Base-by-base conservation (phyloP, 2,888 invertebrate genomes). In the Drosophila falleni region DNA sequence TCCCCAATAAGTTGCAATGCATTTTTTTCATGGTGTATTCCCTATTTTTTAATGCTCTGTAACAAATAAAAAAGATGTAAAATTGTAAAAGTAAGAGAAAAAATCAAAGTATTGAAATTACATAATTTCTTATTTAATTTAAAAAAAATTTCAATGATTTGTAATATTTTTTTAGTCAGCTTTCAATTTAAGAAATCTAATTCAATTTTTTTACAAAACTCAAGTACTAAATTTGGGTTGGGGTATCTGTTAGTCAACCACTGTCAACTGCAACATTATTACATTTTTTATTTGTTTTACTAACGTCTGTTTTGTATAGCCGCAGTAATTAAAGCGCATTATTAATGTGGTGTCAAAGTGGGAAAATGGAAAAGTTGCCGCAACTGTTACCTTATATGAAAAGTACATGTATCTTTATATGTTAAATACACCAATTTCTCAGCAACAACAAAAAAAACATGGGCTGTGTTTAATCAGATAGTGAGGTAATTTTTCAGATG, bases 271-370 rank as follows among this genome's bases (percentile, higher is more conserved):
- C 15, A n/a, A 15, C 13, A 53, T 10, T 19, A 8, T 19, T n/a
- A 35, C 11, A 44, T 23, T 15, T 29, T 29, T 41, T 1, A 10
- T 13, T 13, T 19, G 23, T 67, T 59, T 55, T 59, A 60, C 74
- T 13, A 35, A 49, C 46, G 54, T 58, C 42, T 64, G 60, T 50
- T 31, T 55, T 23, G 66, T 42, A 41, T 72, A 71, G 76, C 82
- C 78, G 79, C 84, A 89, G 84, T 87, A 89, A 85, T 89, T 87
- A 87, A 89, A 71, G 67, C 69, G 64, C 74, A 83, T 87, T 83
- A 88, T 75, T 80, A 69, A 72, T 74, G 62, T 50, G 63, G 39
- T 56, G 74, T 51, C 54, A 64, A 58, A 63, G 50, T 66, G 68
- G 35, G 23, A 58, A 60, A 82, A 62, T 60, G 54, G 41, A 59